Percentiles rank a stretch among this genome's conserved stretches.
Evolutionary conservation across 1,140 invertebrate genomes (phyloP).

Genomic region (Copidosoma floridanum): DNA sequence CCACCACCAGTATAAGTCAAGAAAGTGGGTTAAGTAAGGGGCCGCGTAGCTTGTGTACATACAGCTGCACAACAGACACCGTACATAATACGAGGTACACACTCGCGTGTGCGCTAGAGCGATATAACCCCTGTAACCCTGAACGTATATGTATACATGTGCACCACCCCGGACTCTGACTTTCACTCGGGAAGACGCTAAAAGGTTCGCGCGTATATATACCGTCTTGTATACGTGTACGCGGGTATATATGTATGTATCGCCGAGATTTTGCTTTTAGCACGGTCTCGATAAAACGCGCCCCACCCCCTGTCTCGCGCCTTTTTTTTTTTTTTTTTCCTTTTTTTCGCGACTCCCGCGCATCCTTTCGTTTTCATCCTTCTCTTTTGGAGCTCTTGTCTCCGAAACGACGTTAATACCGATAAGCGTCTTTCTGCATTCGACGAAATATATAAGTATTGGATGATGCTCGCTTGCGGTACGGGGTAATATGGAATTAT

Average conservation of each 20-base stretch:
- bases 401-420: slow-evolving; percentile 41
- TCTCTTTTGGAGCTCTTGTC: slow-evolving; percentile 23
- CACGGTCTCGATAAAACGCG: slow-evolving; percentile 55
- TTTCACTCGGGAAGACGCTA: slow-evolving; percentile 53
- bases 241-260: too few species aligned
- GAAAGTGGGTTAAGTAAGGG: slow-evolving; percentile 20
- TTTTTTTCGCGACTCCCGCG: background rate
- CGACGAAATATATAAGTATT: background rate
- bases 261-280: slow-evolving; percentile 57
- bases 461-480: background rate
- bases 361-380: too few species aligned
- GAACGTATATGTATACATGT: slow-evolving; percentile 3
- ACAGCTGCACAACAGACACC: too few species aligned
- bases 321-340: slow-evolving; percentile 12
- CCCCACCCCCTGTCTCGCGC: slow-evolving; percentile 29
- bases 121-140: too few species aligned
- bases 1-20: background rate
- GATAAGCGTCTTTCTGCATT: slow-evolving; percentile 39
- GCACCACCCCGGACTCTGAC: slow-evolving; percentile 40
- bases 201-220: slow-evolving; percentile 55
- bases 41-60: too few species aligned
- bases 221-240: too few species aligned
- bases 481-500: too few species aligned
- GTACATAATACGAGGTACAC: too few species aligned
- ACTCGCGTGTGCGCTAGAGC: too few species aligned